Evolutionary conservation across 2,888 invertebrate species (phyloP).

Genomic region (Oscheius onirici): DNA sequence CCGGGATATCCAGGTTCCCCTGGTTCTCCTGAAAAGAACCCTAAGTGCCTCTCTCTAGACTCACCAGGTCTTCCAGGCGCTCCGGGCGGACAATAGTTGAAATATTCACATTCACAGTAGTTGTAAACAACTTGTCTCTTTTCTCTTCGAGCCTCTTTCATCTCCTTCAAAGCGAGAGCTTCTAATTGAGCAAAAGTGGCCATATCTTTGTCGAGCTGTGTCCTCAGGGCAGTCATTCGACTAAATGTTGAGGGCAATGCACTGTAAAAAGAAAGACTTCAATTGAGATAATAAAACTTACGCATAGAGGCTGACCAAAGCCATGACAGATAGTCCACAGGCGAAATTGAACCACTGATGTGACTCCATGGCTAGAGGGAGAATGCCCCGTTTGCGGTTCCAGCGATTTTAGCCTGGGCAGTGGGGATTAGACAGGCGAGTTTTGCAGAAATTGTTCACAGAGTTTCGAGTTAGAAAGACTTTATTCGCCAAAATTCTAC

Average conservation of each 20-base stretch:
- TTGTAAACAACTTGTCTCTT: constrained; percentile 35
- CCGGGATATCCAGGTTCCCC: constrained; percentile 29
- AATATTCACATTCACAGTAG: constrained; percentile 50
- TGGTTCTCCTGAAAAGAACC: neutral
- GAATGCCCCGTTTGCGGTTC: neutral
- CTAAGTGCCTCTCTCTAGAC: no score
- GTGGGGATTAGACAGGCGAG: neutral
- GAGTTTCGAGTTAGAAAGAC: neutral
- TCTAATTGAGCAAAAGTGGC: constrained; percentile 23
- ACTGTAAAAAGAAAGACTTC: neutral
- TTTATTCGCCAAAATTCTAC: neutral
- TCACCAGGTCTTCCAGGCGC: constrained; percentile 35
- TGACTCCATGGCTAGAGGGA: neutral
- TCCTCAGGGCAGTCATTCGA: constrained; percentile 9
- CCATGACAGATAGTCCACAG: constrained; percentile 16
- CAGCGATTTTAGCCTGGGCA: constrained; percentile 28
- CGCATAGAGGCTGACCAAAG: constrained; percentile 13
- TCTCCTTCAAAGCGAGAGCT: constrained; percentile 16
- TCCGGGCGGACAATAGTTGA: constrained; percentile 46
- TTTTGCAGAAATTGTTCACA: neutral
- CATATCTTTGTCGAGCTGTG: constrained; percentile 18
- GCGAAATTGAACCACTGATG: neutral
- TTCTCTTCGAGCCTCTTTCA: constrained; percentile 4
- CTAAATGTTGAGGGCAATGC: constrained; percentile 7
- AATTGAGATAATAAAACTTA: neutral